Evolutionary conservation across 1,140 invertebrate species (phyloP).

Genomic region (Drosophila equinoxialis): DNA sequence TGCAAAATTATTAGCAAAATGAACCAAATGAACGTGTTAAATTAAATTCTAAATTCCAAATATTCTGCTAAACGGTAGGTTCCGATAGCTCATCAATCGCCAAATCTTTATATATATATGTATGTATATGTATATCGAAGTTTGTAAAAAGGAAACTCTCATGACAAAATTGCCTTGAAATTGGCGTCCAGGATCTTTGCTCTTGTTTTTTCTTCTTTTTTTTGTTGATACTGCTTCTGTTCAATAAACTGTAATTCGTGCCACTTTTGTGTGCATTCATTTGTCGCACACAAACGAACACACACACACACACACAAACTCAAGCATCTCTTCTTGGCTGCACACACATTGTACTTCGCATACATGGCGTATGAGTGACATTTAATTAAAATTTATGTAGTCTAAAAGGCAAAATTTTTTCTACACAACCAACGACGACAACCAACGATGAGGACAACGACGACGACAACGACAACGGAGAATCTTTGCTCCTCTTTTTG

Average conservation of each 20-base stretch:
- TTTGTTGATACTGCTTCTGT: conserved; percentile 43
- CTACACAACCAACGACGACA: conserved; percentile 41
- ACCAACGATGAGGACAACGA: conserved; percentile 4
- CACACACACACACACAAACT: conserved; percentile 23
- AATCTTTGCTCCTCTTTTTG: conserved; percentile 17
- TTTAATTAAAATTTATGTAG: conserved; percentile 81
- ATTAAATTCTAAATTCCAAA: too few species aligned
- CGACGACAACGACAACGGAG: conserved; percentile 11
- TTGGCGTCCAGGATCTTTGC: too few species aligned
- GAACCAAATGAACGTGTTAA: too few species aligned
- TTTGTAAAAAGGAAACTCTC: too few species aligned
- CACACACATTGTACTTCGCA: conserved; percentile 63
- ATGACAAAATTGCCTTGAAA: background rate
- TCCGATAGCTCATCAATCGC: too few species aligned
- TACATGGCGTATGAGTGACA: conserved; percentile 80
- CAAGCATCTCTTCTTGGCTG: conserved; percentile 32
- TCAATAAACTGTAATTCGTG: conserved; percentile 80
- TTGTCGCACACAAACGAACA: conserved; percentile 54
- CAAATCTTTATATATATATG: too few species aligned
- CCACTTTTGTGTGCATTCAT: conserved; percentile 74
- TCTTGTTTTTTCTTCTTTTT: conserved; percentile 13
- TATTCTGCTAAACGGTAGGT: too few species aligned
- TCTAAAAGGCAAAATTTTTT: conserved; percentile 67
- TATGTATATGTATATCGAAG: too few species aligned
- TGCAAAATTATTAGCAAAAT: too few species aligned